Evolutionary conservation across 2,797 vertebrate genomes (phyloP).

Genomic region (Hybognathus amarus): DNA sequence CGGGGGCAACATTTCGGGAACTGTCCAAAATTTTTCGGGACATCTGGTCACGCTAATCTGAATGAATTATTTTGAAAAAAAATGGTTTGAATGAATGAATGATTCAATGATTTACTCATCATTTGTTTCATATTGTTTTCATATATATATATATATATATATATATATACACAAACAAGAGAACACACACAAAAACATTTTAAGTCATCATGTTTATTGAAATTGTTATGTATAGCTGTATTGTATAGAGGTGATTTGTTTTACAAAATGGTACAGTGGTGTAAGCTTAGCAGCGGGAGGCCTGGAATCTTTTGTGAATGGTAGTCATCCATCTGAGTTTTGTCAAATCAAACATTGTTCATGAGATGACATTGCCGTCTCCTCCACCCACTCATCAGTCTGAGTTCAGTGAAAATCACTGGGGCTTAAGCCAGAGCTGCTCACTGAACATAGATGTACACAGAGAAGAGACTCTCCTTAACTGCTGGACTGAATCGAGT

Average conservation of each 20-base stretch:
- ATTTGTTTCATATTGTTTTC: background rate
- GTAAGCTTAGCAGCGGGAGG: conserved; percentile 3
- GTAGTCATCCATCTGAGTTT: conserved; percentile 33
- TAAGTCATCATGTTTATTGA: background rate
- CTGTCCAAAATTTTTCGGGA: too few relatives aligned
- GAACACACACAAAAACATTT: too few relatives aligned
- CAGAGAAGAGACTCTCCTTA: conserved; percentile 41
- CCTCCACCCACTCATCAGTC: conserved; percentile 34
- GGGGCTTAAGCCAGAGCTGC: conserved; percentile 12
- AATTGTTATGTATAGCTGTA: conserved; percentile 7
- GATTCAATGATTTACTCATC: background rate
- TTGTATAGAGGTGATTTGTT: background rate
- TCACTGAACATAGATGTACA: conserved; percentile 26
- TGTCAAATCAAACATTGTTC: conserved; percentile 34
- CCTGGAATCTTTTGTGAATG: conserved; percentile 17
- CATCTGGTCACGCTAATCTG: background rate
- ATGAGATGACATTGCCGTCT: conserved; percentile 16
- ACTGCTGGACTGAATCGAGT: conserved; percentile 49
- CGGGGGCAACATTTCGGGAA: too few relatives aligned
- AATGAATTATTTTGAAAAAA: background rate
- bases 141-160: background rate
- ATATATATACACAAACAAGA: background rate
- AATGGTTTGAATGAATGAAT: background rate
- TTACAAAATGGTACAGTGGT: conserved; percentile 14
- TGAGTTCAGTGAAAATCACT: conserved; percentile 31